phyloP scores from a whole-genome alignment of 1,140 invertebrate genomes.

The Drosophila parvula region DNA sequence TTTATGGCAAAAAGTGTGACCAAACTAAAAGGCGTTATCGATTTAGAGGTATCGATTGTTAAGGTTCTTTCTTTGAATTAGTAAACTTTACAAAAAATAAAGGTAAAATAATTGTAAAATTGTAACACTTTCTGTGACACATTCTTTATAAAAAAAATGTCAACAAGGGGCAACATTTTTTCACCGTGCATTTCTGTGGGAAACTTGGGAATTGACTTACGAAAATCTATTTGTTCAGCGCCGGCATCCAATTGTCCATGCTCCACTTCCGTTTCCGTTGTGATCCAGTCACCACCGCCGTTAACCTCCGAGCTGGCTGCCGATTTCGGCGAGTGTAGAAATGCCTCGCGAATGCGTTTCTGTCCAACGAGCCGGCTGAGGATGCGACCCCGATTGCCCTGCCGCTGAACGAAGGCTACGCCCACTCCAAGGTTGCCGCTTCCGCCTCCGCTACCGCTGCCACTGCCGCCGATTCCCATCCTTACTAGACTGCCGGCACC shows the following conservation, averaged over 20 bases:
- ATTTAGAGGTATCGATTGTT: neutral
- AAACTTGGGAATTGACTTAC: constrained; percentile 74
- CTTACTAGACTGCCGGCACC: constrained; percentile 55
- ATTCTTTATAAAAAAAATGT: neutral
- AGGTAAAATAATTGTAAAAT: no score
- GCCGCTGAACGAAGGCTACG: constrained; percentile 40
- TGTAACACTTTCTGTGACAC: neutral
- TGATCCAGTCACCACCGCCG: constrained; percentile 38
- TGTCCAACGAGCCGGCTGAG: constrained; percentile 69
- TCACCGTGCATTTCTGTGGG: constrained; percentile 7
- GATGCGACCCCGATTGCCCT: constrained; percentile 56
- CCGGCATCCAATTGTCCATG: constrained; percentile 73
- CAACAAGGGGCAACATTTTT: neutral
- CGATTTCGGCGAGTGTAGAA: constrained; percentile 50
- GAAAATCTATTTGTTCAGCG: constrained; percentile 80
- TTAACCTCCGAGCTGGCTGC: constrained; percentile 4
- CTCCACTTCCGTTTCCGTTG: constrained; percentile 46
- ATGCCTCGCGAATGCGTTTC: constrained; percentile 64
- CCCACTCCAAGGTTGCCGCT: constrained; percentile 15
- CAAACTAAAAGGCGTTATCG: neutral
- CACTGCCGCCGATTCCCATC: constrained; percentile 23
- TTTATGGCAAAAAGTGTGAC: neutral
- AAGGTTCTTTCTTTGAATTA: neutral
- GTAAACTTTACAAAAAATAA: neutral
- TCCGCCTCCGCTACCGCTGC: neutral